These are phyloP conservation scores for Helicorthomorpha holstii DNA, from an alignment of 1,140 invertebrate species.

Conservation along the genomic window DNA sequence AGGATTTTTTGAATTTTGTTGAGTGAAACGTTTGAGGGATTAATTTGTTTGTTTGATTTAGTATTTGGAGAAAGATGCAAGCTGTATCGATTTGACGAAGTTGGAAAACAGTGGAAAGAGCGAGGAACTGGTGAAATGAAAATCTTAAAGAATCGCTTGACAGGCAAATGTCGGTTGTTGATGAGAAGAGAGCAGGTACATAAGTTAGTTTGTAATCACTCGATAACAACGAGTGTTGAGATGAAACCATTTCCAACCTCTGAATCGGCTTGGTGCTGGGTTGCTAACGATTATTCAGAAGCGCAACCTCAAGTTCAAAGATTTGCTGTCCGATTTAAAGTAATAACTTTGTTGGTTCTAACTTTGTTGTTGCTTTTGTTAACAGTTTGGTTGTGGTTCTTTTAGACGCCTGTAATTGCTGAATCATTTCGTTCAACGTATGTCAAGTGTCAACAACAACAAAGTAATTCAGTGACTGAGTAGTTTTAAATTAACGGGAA, in stretches of 20 bases:
- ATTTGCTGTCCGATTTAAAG: constrained; percentile 56
- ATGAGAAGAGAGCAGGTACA: constrained; percentile 24
- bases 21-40: constrained; percentile 25
- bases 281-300: constrained; percentile 57
- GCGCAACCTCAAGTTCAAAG: constrained; percentile 38
- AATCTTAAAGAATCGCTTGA: constrained; percentile 20
- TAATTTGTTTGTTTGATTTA: constrained; percentile 15
- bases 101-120: constrained; percentile 30
- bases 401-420: no score
- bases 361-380: no score
- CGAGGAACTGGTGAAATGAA: constrained; percentile 28
- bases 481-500: no score
- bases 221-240: constrained; percentile 37
- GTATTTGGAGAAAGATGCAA: constrained; percentile 46
- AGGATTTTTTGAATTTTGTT: constrained; percentile 13
- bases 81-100: constrained; percentile 23
- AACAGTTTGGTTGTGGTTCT: no score
- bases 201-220: constrained; percentile 26
- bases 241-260: constrained; percentile 44
- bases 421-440: no score
- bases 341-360: constrained; percentile 13
- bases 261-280: constrained; percentile 56
- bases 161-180: constrained; percentile 24
- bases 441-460: no score
- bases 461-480: no score